Percentiles rank a stretch among this genome's conserved stretches.
These are phyloP conservation scores for Sylvia atricapilla DNA, from an alignment of 2,113 vertebrate genomes.

Conservation along the genomic window DNA sequence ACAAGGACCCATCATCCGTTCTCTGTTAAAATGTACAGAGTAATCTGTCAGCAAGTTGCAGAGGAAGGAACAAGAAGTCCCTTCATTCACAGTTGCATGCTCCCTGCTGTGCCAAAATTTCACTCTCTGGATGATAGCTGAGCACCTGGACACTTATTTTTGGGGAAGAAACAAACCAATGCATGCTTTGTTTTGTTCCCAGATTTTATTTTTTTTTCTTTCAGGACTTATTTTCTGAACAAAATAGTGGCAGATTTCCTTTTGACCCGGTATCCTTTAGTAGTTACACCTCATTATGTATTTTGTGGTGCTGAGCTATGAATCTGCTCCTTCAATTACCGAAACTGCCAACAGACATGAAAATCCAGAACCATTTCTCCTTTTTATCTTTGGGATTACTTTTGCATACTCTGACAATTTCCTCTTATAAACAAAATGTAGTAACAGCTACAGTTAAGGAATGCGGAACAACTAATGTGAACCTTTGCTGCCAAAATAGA, in stretches of 20 bases:
- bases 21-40: background rate
- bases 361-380: background rate
- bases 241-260: background rate
- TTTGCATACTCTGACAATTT: conserved; percentile 12
- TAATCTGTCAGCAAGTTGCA: background rate
- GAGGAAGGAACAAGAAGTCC: background rate
- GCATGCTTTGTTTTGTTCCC: background rate
- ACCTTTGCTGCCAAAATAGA: background rate
- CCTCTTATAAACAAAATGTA: background rate
- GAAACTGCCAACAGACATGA: background rate
- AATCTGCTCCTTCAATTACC: conserved; percentile 37
- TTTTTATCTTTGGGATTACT: conserved; percentile 38
- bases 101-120: background rate
- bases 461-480: background rate
- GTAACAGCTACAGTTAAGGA: background rate
- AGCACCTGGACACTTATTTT: background rate
- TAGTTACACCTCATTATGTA: background rate
- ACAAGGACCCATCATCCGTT: background rate
- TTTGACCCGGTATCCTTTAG: background rate
- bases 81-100: background rate
- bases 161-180: background rate
- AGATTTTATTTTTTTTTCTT: background rate
- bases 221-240: background rate
- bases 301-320: background rate
- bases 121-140: background rate